Evolutionary conservation across 2,113 vertebrate genomes (phyloP).

Genomic region (Microcebus tavaratra): DNA sequence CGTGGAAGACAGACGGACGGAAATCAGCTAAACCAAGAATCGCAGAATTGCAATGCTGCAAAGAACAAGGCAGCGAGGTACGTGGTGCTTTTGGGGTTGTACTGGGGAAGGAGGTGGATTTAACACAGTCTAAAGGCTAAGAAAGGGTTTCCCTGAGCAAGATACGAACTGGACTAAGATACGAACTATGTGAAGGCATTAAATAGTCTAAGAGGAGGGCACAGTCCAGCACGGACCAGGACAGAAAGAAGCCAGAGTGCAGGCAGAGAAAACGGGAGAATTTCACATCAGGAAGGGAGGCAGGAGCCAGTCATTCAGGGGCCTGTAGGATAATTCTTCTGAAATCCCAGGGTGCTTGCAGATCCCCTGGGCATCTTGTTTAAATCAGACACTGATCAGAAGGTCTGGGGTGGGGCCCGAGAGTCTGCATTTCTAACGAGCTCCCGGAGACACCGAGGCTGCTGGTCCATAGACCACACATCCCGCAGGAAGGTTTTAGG

Average conservation of each 20-base stretch:
- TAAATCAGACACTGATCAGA: background rate
- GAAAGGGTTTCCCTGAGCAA: background rate
- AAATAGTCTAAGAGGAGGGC: too few relatives aligned
- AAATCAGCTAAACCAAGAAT: background rate
- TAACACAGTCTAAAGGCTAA: background rate
- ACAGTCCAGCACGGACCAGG: accelerated
- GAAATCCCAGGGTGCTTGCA: accelerated
- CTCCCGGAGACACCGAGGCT: background rate
- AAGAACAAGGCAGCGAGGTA: accelerated
- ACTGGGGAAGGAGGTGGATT: accelerated
- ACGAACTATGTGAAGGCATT: background rate
- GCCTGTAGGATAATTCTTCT: background rate
- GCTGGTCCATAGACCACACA: background rate
- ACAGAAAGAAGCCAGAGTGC: accelerated
- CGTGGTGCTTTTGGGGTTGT: accelerated
- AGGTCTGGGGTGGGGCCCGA: background rate
- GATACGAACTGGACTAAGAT: too few relatives aligned
- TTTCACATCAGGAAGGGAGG: too few relatives aligned
- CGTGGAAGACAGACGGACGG: accelerated
- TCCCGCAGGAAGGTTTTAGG: background rate
- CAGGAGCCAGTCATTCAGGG: background rate
- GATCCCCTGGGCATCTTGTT: background rate
- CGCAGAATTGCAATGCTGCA: background rate
- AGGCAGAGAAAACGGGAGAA: accelerated
- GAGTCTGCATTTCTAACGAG: background rate